phyloP scores from a whole-genome alignment of 64 coral and sea anemone genomes.

The Dendrophyllia cribrosa region DNA sequence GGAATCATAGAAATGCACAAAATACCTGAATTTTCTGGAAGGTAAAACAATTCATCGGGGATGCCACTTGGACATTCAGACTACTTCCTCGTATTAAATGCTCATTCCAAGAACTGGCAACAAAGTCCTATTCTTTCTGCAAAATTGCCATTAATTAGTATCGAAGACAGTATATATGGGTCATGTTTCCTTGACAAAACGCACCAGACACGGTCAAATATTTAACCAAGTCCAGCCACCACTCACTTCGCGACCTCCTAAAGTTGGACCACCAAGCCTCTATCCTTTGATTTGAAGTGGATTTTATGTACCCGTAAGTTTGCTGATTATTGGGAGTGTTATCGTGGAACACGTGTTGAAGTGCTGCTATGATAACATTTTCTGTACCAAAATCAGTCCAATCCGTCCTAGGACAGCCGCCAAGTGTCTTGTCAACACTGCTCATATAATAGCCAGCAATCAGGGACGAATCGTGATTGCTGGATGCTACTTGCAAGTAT shows the following conservation, averaged over 20 bases:
- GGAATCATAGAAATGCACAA: no score
- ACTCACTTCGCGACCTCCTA: not conserved
- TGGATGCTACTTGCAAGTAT: not conserved
- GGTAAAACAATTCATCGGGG: constrained; percentile 1
- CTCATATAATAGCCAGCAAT: constrained; percentile 30
- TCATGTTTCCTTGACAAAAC: not conserved
- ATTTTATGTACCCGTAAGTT: constrained; percentile 15
- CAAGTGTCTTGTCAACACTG: not conserved
- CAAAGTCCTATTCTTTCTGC: not conserved
- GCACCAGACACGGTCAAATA: not conserved
- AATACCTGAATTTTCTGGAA: not conserved
- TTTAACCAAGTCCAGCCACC: constrained; percentile 14
- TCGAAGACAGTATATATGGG: not conserved
- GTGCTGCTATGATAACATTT: constrained; percentile 20
- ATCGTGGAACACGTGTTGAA: constrained; percentile 24
- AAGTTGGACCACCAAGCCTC: not conserved
- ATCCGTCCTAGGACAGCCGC: constrained; percentile 1
- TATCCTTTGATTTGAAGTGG: not conserved
- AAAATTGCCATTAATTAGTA: constrained; percentile 1
- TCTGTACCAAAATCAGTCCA: constrained; percentile 5
- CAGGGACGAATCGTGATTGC: constrained; percentile 1
- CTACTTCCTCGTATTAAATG: constrained; percentile 16
- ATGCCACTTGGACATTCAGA: constrained; percentile 11
- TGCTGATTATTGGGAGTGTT: not conserved
- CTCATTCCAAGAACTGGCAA: not conserved